Base-by-base conservation (phyloP, 1,140 invertebrate species). In the Campodea augens region DNA sequence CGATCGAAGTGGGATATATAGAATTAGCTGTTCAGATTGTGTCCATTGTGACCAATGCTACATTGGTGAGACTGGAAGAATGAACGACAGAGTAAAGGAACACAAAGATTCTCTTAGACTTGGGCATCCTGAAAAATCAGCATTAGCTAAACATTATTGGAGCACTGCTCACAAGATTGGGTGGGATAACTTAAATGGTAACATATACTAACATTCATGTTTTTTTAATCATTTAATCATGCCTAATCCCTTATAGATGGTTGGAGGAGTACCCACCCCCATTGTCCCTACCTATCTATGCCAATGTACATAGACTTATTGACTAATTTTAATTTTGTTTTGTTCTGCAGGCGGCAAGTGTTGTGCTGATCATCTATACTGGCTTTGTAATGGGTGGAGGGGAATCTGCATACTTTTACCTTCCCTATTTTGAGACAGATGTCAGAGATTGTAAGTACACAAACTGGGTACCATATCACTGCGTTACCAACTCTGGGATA, bases 391-490 rank as follows among this genome's bases (percentile, higher is more conserved):
- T 89, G 62, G 62, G 59, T 54, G 84, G 84, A 44, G 85, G 84
- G 21, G 84, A 89, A 55, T 87, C 84, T 0, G 77, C 79, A 1
- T 83, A 89, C 55, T 61, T 87, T 12, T 89, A 86, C 62, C 81
- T 81, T 54, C 85, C 85, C 0, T 61, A 87, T 21, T 90, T 89
- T 64, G 85, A 90, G 63, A 75, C 82, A 25, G 83, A 89, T 67
- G 68, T 85, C 15, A 68, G 77, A 58, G 62, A 60, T 45, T 82
- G 78, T 83, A 68, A 75, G 77, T 73, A 44, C 47, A 43, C 44
- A 41, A n/a, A n/a, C n/a, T n/a, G n/a, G n/a, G n/a, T n/a, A n/a
- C n/a, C n/a, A n/a, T n/a, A n/a, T n/a, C n/a, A n/a, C n/a, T n/a
- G n/a, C n/a, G n/a, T n/a, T n/a, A n/a, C n/a, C n/a, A n/a, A n/a